These are phyloP conservation scores for Antheraea mylitta DNA, from an alignment of 1,140 invertebrate genomes.

Conservation along the genomic window DNA sequence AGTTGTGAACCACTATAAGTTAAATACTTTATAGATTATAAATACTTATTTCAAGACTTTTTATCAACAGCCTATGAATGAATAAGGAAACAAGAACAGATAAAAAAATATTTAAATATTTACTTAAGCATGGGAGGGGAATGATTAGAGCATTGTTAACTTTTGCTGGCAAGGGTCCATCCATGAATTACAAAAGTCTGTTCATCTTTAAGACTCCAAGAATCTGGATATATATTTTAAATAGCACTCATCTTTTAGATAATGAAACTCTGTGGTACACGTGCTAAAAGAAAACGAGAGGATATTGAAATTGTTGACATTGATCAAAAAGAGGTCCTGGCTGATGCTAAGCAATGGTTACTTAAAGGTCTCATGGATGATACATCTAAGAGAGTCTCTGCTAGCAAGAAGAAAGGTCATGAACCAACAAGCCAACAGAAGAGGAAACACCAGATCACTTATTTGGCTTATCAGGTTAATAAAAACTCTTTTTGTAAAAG, in stretches of 20 bases:
- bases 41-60: too few species aligned
- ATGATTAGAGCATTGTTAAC: too few species aligned
- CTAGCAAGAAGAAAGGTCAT: conserved; percentile 79
- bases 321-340: conserved; percentile 89
- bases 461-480: conserved; percentile 90
- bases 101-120: too few species aligned
- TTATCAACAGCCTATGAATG: too few species aligned
- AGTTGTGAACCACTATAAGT: too few species aligned
- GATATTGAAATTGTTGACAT: conserved; percentile 89
- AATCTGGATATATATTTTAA: neutral
- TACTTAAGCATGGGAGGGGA: too few species aligned
- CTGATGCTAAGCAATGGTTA: conserved; percentile 89
- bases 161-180: too few species aligned
- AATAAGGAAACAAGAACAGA: too few species aligned
- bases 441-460: conserved; percentile 97
- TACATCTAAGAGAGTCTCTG: conserved; percentile 74
- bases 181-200: too few species aligned
- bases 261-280: conserved; percentile 67
- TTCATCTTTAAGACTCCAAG: too few species aligned
- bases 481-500: too few species aligned
- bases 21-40: too few species aligned
- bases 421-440: conserved; percentile 85
- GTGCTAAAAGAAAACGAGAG: conserved; percentile 73
- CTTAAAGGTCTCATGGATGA: conserved; percentile 91
- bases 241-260: conserved; percentile 49